Base-by-base conservation (phyloP, 2,797 vertebrate genomes). In the Cottoperca gobio region DNA sequence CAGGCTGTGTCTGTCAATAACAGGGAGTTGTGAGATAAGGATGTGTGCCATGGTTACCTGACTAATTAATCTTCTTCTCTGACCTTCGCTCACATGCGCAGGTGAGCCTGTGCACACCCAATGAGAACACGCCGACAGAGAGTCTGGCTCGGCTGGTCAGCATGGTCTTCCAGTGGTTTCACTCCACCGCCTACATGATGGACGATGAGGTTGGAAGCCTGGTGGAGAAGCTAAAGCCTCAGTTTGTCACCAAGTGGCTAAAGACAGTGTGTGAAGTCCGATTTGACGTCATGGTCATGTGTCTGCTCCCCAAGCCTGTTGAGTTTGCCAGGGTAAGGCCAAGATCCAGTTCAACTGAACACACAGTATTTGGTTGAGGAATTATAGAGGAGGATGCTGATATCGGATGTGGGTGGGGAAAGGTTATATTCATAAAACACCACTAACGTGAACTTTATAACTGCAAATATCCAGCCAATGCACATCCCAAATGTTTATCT, bases 251-350 rank as follows among this genome's bases (percentile, higher is more conserved):
- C 49, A 99, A 99, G 88, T 99, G 98, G 98, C 76, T 99, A 71
- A 99, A 99, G 93, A 98, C 97, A 0, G 98, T 99, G 61, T 99
- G 98, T 53, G 98, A 99, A 71, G 96, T 99, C 68, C 96, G 98
- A 21, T 99, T 99, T 81, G 98, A 99, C 68, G 98, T 99, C 86
- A 99, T 99, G 98, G 98, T 99, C 89, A 99, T 99, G 98, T 99
- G 98, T 87, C 95, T 99, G 76, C 95, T 99, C 91, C 98, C 98
- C 79, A 99, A 99, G 90, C 98, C 98, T 8, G 97, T 98, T 91
- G 98, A 99, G 79, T 99, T 99, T 91, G 98, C 98, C 76, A 95
- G 97, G 94, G 98, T 99, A 93, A 96, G 95, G 83, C 45, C 28
- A 42, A 74, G 9, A 48, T 2, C 13, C 14, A 21, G 21, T 37